A percentile compares a stretch with the other conserved stretches of the same genome.
Evolutionary conservation across 2,888 invertebrate species (phyloP).

Genomic region (Sesia bembeciformis): DNA sequence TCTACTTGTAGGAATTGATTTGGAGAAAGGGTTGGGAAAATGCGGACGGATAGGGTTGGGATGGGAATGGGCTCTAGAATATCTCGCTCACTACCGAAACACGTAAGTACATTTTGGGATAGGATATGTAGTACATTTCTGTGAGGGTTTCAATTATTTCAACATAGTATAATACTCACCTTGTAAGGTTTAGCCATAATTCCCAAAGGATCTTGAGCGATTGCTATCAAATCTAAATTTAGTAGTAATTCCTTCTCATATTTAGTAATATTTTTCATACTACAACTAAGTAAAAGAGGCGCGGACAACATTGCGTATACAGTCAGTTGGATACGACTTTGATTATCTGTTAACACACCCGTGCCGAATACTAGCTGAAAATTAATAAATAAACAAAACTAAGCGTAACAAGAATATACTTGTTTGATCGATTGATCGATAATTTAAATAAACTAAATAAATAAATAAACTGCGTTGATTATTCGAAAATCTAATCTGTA

Average conservation of each 20-base stretch:
- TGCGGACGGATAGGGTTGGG: no score
- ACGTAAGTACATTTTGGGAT: no score
- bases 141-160: no score
- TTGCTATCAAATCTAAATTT: constrained; percentile 74
- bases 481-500: no score
- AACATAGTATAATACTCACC: constrained; percentile 19
- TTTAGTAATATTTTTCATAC: constrained; percentile 54
- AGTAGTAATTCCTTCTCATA: constrained; percentile 71
- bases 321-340: constrained; percentile 76
- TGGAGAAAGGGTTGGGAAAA: no score
- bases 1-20: no score
- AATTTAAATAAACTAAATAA: no score
- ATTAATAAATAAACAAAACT: background rate
- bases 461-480: background rate
- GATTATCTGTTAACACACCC: constrained; percentile 63
- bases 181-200: constrained; percentile 67
- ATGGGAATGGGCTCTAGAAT: no score
- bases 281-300: constrained; percentile 78
- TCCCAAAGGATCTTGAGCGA: constrained; percentile 78
- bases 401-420: no score
- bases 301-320: constrained; percentile 79
- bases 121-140: no score
- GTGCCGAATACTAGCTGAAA: constrained; percentile 72
- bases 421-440: no score
- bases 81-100: no score